Evolutionary conservation across 1,140 invertebrate genomes (phyloP), one percentile per base, ranked within the genome.

Genomic region (Saxidomus purpurata): DNA sequence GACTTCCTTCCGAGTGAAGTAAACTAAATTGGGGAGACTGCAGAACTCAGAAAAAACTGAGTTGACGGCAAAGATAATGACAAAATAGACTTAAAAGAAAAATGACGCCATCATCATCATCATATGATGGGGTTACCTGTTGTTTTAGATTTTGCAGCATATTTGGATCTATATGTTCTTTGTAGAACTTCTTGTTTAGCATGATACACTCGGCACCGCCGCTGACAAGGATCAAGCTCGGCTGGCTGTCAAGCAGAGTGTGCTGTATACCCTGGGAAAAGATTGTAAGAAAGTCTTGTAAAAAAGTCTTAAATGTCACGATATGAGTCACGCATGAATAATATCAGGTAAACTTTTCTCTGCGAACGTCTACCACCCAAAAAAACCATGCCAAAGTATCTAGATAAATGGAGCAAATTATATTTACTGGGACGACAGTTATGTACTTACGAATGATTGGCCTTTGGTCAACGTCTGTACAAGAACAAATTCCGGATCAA

Each of bases 191-290:
- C 81, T 94, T 94, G 83, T 92, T 92, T 17, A 94, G 43, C 88
- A 94, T 59, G 49, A 94, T 63, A 81, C 93, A 94, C 69, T 94
- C 94, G 4, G 93, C 93, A 9, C 94, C 94, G 43, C 94, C 93
- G 63, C 94, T 94, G 83, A 94, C 92, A 31, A 94, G 87, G 63
- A 91, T 90, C 31, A 94, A 34, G 38, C 92, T 93, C 19, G 94
- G 93, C 76, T 94, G 94, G 25, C 92, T 79, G 22, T 82, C 86
- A 25, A 92, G 90, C 31, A 94, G 80, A 28, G 92, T 52, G n/a
- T 94, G 91, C 6, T 89, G 81, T 38, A 94, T 84, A 76, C 92
- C 92, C 92, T 93, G 79, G 34, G 38, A 22, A 61, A 69, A 40
- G 40, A 67, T 19, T 55, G 52, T 49, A 8, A 79, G 8, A n/a